These are phyloP conservation scores for Himalopsyche japonica DNA, from an alignment of 2,888 invertebrate genomes.

Conservation along the genomic window DNA sequence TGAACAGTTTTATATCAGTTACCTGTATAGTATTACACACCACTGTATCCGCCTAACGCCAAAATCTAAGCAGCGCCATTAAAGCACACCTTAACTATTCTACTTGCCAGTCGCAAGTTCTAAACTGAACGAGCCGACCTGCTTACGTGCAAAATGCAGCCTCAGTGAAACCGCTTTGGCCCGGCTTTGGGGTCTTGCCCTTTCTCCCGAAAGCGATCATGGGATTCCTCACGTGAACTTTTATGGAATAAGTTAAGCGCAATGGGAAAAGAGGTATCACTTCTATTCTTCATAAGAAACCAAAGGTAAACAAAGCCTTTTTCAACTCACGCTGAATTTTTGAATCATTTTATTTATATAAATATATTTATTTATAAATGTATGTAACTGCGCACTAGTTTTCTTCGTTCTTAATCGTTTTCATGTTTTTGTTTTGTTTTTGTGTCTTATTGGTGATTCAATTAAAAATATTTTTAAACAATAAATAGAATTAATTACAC, in stretches of 20 bases:
- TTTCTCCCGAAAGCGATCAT: neutral
- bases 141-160: neutral
- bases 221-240: neutral
- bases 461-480: too few species aligned
- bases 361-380: too few species aligned
- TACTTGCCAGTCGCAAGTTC: conserved; percentile 18
- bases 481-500: too few species aligned
- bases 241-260: neutral
- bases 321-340: too few species aligned
- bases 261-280: neutral
- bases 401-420: too few species aligned
- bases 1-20: too few species aligned
- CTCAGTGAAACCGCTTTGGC: neutral
- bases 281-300: too few species aligned
- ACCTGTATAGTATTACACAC: neutral
- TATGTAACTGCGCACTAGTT: too few species aligned
- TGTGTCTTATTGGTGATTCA: too few species aligned
- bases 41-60: neutral
- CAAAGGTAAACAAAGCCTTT: too few species aligned
- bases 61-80: conserved; percentile 29
- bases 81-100: conserved; percentile 34
- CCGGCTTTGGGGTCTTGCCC: neutral
- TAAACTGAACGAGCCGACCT: conserved; percentile 9
- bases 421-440: too few species aligned
- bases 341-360: too few species aligned